Base-by-base conservation (phyloP, 1,140 invertebrate species). In the Neuroterus valhalla region DNA sequence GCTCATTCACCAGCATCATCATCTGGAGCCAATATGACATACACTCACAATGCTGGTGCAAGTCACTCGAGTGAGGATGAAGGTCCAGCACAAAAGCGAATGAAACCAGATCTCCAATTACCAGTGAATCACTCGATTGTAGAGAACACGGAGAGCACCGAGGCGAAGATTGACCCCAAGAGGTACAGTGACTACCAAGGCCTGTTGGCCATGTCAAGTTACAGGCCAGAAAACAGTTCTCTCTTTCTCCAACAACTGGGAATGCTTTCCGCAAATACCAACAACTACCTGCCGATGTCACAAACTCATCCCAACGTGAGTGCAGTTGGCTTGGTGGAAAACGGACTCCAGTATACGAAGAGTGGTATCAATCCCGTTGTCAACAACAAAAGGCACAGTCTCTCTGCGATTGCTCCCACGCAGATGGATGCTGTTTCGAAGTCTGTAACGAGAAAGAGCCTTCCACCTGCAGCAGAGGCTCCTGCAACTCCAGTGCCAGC, bases 1-100 rank as follows among this genome's bases (percentile, higher is more conserved):
- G 93, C 86, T 79, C 91, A 15, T 91, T 92, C 84, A 19, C 83
- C 84, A 0, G 84, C 89, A 15, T 91, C 92, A 52, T 91, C 91
- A 52, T 91, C 92, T 19, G 90, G 91, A 21, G 81, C 91, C 55
- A 81, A 92, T n/a, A 15, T 62, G 1, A 31, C 55, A 12, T 15
- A 15, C n/a, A 23, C 50, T 3, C 23, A 62, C 8, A 31, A 26
- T 26, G 23, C 23, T 31, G 55, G 26, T 15, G 23, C 55, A 3
- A 74, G 68, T 45, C 70, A 50, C 12, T 86, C 83, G 1, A 86
- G 85, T 75, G 86, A 87, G 66, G 86, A 87, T 68, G 85, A 87
- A 42, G 74, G 81, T 17, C 81, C 82, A 1, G 68, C 68, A 6
- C 45, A 31, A 1, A 87, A 87, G 46, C 78, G 80, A 14, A 4